These are phyloP conservation scores for Chaetodon trifascialis DNA, from an alignment of 2,113 vertebrate species.

Conservation along the genomic window DNA sequence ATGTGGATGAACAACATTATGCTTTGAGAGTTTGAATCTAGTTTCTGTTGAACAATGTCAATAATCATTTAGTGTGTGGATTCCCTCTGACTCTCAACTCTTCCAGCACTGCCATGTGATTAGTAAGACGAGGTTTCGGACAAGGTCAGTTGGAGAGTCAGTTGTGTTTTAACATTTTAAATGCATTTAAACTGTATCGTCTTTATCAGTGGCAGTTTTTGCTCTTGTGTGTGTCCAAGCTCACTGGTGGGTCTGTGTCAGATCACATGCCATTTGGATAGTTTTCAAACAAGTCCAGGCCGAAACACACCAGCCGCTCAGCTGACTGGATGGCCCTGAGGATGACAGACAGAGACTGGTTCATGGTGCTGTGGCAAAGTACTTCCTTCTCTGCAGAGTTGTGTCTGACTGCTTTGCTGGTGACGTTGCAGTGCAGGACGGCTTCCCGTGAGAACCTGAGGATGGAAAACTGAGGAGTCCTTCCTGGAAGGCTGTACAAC, in stretches of 20 bases:
- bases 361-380: constrained; percentile 78
- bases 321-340: constrained; percentile 89
- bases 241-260: neutral
- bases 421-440: constrained; percentile 45
- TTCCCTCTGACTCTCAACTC: neutral
- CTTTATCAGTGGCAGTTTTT: constrained; percentile 9
- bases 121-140: neutral
- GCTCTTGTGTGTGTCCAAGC: neutral
- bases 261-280: constrained; percentile 83
- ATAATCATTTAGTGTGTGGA: neutral
- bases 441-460: constrained; percentile 83
- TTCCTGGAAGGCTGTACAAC: constrained; percentile 89
- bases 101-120: neutral
- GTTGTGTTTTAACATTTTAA: constrained; percentile 9
- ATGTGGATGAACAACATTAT: neutral
- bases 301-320: constrained; percentile 89
- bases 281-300: constrained; percentile 91
- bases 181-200: constrained; percentile 8
- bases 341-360: constrained; percentile 88
- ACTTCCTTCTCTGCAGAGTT: constrained; percentile 67
- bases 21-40: neutral
- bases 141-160: neutral
- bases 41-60: no score
- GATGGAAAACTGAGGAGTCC: constrained; percentile 87
- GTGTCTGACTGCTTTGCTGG: constrained; percentile 33